Evolutionary conservation across 2,888 invertebrate species (phyloP).

Genomic region (Melinaea menophilus): DNA sequence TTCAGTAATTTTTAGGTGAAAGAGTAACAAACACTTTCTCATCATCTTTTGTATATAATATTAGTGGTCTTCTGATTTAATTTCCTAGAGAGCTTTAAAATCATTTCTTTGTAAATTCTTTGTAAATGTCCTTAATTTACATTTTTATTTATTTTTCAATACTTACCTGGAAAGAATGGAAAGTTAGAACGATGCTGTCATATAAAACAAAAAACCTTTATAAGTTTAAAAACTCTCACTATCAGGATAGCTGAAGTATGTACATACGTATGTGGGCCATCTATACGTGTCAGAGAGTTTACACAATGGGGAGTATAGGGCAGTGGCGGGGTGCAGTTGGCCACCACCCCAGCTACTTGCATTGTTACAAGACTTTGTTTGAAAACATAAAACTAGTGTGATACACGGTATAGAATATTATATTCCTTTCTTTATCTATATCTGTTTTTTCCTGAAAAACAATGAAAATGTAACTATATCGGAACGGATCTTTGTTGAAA

Average conservation of each 20-base stretch:
- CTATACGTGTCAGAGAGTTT: constrained; percentile 37
- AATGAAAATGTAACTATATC: constrained; percentile 45
- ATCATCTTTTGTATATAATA: no score
- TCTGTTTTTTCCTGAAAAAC: constrained; percentile 58
- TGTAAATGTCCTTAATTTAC: no score
- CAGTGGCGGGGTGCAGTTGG: constrained; percentile 50
- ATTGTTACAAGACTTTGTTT: constrained; percentile 71
- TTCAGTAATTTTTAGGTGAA: no score
- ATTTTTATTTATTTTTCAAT: no score
- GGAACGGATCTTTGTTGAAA: constrained; percentile 15
- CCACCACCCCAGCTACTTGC: constrained; percentile 46
- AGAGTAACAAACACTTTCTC: no score
- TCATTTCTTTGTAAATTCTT: no score
- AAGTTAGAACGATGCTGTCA: no score
- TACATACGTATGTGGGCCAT: constrained; percentile 23
- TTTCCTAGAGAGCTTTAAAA: no score
- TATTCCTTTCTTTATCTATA: constrained; percentile 67
- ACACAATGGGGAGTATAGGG: constrained; percentile 37
- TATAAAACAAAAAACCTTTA: constrained; percentile 14
- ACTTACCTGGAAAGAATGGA: no score
- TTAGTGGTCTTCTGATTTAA: no score
- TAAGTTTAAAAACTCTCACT: constrained; percentile 32
- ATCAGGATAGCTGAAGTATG: constrained; percentile 29
- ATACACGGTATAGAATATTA: constrained; percentile 68
- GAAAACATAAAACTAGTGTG: constrained; percentile 71